Conservation (phyloP, 2,888 invertebrate genomes). For the Drosophila maculinotata region DNA sequence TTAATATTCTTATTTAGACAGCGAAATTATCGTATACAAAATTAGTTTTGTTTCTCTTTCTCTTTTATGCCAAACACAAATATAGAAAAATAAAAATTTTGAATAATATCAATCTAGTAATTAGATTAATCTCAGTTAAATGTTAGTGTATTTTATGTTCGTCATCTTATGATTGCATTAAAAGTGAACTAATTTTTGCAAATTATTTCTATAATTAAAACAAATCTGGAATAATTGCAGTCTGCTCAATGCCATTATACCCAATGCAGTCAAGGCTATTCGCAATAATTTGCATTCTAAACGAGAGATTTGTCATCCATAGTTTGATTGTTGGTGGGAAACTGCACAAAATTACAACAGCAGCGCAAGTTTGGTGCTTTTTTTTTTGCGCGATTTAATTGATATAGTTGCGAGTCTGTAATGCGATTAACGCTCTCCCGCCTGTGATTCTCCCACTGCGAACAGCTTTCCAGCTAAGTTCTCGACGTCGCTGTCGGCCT, state of each 20-base stretch:
- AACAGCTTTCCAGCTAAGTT: conserved; percentile 24
- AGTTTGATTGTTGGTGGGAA: conserved; percentile 33
- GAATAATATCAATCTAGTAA: too few relatives aligned
- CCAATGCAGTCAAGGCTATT: conserved; percentile 5
- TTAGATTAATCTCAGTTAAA: too few relatives aligned
- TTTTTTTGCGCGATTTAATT: conserved; percentile 41
- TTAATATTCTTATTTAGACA: too few relatives aligned
- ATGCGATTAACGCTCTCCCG: conserved; percentile 9
- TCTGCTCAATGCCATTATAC: conserved; percentile 13
- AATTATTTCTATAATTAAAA: conserved; percentile 29
- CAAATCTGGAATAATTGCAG: conserved; percentile 32
- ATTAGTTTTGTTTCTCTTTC: too few relatives aligned
- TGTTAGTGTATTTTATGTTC: conserved; percentile 1
- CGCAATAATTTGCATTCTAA: conserved; percentile 26
- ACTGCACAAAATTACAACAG: conserved; percentile 32
- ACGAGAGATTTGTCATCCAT: conserved; percentile 33
- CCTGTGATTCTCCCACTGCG: conserved; percentile 17
- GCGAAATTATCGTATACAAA: too few relatives aligned
- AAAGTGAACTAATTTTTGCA: conserved; percentile 7
- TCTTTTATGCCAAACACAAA: too few relatives aligned
- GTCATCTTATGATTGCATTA: not conserved
- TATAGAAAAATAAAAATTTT: too few relatives aligned
- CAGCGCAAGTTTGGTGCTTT: conserved; percentile 44
- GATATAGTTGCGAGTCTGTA: conserved; percentile 16
- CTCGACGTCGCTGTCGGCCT: not conserved